Conservation (phyloP, 64 coral and sea anemone genomes). For the Anthopleura sola region DNA sequence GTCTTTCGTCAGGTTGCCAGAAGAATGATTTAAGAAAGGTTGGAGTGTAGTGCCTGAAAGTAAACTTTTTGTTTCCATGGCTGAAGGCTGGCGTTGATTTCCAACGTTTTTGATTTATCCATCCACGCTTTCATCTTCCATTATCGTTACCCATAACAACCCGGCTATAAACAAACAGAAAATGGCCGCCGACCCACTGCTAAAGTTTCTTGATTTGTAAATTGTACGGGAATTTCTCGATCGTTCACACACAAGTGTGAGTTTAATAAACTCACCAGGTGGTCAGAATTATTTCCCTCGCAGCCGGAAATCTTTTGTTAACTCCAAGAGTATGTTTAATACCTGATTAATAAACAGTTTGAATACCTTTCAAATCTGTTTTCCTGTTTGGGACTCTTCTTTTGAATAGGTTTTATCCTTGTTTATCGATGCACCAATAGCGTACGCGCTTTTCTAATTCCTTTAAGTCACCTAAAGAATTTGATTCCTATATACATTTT, state of each 20-base stretch:
- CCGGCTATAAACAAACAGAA: neutral
- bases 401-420: slow-evolving; percentile 11
- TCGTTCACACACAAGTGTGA: slow-evolving; percentile 1
- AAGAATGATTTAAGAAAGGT: neutral
- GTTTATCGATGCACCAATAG: slow-evolving; percentile 1
- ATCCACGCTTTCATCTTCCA: neutral
- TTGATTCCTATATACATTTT: slow-evolving; percentile 11
- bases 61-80: neutral
- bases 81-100: neutral
- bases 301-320: slow-evolving; percentile 9
- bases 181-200: neutral
- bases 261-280: neutral
- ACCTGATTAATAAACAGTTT: slow-evolving; percentile 1
- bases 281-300: neutral
- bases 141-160: neutral
- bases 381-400: slow-evolving; percentile 2
- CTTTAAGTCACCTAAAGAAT: slow-evolving; percentile 3
- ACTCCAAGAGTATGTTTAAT: slow-evolving; percentile 1
- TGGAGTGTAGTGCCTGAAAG: neutral
- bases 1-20: neutral
- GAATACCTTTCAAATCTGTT: slow-evolving; percentile 8
- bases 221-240: neutral
- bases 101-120: neutral
- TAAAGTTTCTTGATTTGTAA: neutral
- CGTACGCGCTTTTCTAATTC: neutral